These are phyloP conservation scores for Cyclura pinguis DNA, from an alignment of 2,797 vertebrate species.

Conservation along the genomic window DNA sequence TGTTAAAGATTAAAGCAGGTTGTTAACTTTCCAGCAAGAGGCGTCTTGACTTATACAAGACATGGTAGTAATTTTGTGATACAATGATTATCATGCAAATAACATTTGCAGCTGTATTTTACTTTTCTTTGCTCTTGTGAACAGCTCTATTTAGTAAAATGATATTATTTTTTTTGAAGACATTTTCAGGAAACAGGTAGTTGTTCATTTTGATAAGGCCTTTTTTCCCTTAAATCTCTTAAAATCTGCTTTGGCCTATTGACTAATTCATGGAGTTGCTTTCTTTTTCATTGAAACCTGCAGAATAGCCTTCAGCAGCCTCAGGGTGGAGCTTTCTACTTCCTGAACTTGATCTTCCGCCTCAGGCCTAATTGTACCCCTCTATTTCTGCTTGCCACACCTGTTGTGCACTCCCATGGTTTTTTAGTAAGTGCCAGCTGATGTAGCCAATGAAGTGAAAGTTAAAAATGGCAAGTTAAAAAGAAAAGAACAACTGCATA, in stretches of 20 bases:
- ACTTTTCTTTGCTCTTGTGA: not conserved
- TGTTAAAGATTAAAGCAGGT: not conserved
- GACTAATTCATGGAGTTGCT: not conserved
- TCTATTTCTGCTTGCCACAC: not conserved
- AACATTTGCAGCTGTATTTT: not conserved
- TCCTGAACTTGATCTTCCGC: not conserved
- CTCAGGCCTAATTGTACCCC: not conserved
- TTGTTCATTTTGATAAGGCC: not conserved
- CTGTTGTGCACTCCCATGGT: not conserved
- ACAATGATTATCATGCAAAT: not conserved
- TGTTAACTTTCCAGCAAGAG: not conserved
- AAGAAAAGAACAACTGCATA: not conserved
- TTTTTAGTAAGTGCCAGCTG: not conserved
- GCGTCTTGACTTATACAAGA: too few species aligned
- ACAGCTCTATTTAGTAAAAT: not conserved
- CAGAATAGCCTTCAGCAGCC: slow-evolving; percentile 11
- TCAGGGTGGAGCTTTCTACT: not conserved
- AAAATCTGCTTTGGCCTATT: not conserved
- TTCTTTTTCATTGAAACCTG: not conserved
- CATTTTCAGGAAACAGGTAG: not conserved
- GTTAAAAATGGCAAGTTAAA: not conserved
- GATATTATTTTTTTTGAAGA: not conserved
- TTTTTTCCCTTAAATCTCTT: not conserved
- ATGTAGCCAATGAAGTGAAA: slow-evolving; percentile 7
- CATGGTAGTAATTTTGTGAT: not conserved